phyloP scores from a whole-genome alignment of 1,140 invertebrate genomes.

The Hormaphis cornu region DNA sequence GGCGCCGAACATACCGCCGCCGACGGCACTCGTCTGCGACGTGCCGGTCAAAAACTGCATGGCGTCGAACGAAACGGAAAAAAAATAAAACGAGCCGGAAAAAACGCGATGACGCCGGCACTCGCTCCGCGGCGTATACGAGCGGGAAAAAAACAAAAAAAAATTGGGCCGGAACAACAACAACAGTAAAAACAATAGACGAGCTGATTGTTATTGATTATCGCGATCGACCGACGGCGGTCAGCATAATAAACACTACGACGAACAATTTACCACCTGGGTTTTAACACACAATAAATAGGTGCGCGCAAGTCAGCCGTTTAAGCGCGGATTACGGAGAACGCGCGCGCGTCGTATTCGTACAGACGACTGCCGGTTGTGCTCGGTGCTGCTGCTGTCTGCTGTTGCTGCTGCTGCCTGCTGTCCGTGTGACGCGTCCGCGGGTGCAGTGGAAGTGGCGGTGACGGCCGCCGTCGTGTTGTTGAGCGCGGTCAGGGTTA shows the following conservation, averaged over 20 bases:
- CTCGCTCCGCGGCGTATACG: too few relatives aligned
- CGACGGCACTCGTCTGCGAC: slow-evolving; percentile 17
- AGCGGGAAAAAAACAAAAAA: too few relatives aligned
- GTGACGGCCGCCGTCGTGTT: neutral
- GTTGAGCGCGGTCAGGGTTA: slow-evolving; percentile 26
- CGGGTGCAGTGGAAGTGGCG: neutral
- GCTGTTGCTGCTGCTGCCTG: neutral
- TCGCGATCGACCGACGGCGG: too few relatives aligned
- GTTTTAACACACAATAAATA: too few relatives aligned
- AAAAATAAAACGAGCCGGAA: neutral
- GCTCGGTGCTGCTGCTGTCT: neutral
- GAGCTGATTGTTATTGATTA: too few relatives aligned
- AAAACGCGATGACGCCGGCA: too few relatives aligned
- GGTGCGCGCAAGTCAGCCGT: too few relatives aligned
- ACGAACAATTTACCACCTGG: too few relatives aligned
- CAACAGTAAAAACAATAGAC: too few relatives aligned
- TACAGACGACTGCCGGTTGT: neutral
- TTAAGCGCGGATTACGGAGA: neutral
- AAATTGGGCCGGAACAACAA: too few relatives aligned
- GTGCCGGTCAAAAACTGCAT: slow-evolving; percentile 33
- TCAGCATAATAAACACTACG: too few relatives aligned
- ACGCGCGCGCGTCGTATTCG: neutral
- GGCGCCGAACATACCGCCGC: slow-evolving; percentile 29
- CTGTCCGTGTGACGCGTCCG: neutral
- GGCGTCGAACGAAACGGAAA: neutral